Base-by-base conservation (phyloP, 1,140 invertebrate species). In the Holcopasites calliopsidis region DNA sequence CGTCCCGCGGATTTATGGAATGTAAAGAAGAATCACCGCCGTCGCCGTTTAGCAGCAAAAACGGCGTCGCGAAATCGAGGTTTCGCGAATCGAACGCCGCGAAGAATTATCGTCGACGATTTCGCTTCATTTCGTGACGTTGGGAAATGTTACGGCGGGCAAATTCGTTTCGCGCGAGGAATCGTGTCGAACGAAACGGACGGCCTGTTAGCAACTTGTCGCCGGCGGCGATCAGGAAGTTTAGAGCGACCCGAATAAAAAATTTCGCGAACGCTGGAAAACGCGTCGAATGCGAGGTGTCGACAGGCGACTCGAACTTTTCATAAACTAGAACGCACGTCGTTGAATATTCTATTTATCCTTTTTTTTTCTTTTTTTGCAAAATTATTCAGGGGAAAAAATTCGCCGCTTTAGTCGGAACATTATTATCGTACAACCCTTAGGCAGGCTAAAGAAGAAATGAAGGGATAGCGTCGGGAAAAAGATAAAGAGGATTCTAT, bases 401-500 rank as follows among this genome's bases (percentile, higher is more conserved):
- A 16, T 47, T 49, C n/a, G n/a, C 11, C 3, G 58, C 23, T 21
- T 40, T 40, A 18, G 21, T 18, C 23, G 16, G 7, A 40, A 2
- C 16, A n/a, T n/a, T n/a, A n/a, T n/a, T n/a, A 6, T 7, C 2
- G 4, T n/a, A 3, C 5, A 0, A 47, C 16, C 18, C 5, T 0
- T 28, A 2, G 16, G 3, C n/a, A 3, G 11, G 26, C n/a, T 44
- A 16, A 42, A n/a, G 3, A 21, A 62, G 21, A 18, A 52, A 35
- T 38, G 3, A 10, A 52, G 31, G 58, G 6, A 52, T n/a, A 2
- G 49, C 1, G 10, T 1, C 10, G 18, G 18, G 23, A 40, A 3
- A 16, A 70, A 76, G 44, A 60, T 50, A 50, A 23, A n/a, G n/a
- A 65, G 50, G 49, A 28, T 21, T 50, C 38, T 6, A 52, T 44